Base-by-base conservation (phyloP, 2,113 vertebrate genomes). In the Ceyx melanurus region DNA sequence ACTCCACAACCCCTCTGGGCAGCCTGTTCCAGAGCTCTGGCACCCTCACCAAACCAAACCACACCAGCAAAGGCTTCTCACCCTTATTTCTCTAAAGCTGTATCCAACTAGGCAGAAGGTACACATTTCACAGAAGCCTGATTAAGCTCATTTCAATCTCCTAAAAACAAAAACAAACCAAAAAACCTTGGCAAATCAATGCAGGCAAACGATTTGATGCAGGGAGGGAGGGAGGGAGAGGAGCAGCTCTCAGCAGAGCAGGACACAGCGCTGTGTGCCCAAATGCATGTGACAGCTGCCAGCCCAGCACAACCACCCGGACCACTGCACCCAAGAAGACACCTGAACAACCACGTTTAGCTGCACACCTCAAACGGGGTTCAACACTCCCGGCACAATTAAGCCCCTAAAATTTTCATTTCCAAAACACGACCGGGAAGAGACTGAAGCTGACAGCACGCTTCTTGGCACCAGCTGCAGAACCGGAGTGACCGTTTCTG, bases 281-380 rank as follows among this genome's bases (percentile, higher is more conserved):
- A 51, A 71, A 74, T 0, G 0, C 53, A 8, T 0, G 13, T 46
- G 57, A 62, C 65, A 92, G 53, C 74, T 60, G 40, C 57, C 82
- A 82, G 57, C 20, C 33, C 29, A 9, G 54, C 9, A 56, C 29
- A 57, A n/a, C 2, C 61, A 23, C 4, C 25, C 33, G 11, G 22
- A 54, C 14, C 1, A 3, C 74, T 2, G 20, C 37, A 43, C 23
- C 48, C 9, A 20, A 54, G 15, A 12, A 9, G 4, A 11, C 40
- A 37, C 17, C 11, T 29, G 5, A 48, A 65, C 15, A 6, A 45
- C 56, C 48, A 12, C 1, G 1, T 51, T 43, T 16, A 17, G 20
- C 22, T 17, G 25, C 0, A 4, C 2, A 8, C 15, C 10, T 15
- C 11, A 11, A 17, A 54, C 1, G 1, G 16, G 8, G 3, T 9